These are phyloP conservation scores for Mormyrus lacerda DNA, from an alignment of 2,113 vertebrate species.

Conservation along the genomic window DNA sequence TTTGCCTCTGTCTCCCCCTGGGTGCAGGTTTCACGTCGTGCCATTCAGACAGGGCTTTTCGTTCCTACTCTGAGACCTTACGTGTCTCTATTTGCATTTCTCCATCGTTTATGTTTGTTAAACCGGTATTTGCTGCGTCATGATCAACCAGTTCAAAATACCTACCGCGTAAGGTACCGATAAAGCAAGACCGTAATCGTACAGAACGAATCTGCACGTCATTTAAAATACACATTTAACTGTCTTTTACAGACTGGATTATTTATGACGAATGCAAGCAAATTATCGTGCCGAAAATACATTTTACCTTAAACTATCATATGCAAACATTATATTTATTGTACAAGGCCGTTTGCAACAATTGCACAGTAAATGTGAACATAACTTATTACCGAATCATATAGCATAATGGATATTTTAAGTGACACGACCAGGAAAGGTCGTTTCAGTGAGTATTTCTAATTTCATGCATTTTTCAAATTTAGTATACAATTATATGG, in stretches of 20 bases:
- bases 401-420: constrained; percentile 6
- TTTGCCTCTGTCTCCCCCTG: not conserved
- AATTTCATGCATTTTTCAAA: not conserved
- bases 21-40: not conserved
- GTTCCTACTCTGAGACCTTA: not conserved
- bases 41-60: no score
- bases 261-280: not conserved
- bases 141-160: not conserved
- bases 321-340: not conserved
- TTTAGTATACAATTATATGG: not conserved
- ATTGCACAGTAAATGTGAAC: not conserved
- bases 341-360: not conserved
- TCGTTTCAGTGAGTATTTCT: not conserved
- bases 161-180: not conserved
- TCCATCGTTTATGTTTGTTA: not conserved
- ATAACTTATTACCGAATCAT: not conserved
- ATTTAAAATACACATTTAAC: not conserved
- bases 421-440: not conserved
- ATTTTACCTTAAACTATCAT: not conserved
- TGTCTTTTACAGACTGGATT: not conserved
- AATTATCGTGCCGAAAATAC: not conserved
- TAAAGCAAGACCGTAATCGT: not conserved
- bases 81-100: not conserved
- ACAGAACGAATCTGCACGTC: not conserved
- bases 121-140: not conserved